These are phyloP conservation scores for Myiozetetes cayanensis DNA, from an alignment of 2,113 vertebrate genomes.

Conservation along the genomic window DNA sequence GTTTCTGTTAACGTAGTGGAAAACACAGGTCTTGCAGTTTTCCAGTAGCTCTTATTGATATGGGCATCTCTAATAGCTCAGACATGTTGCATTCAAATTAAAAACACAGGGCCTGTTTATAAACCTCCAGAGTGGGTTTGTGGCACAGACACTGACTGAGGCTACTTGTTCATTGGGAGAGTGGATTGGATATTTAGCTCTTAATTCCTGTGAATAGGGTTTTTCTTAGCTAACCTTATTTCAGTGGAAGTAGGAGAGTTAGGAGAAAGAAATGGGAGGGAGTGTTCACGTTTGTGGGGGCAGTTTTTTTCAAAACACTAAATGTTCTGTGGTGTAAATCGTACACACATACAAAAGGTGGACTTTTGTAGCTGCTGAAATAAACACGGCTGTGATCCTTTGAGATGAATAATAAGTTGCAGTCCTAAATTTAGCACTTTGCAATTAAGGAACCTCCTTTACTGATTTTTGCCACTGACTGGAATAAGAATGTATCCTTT, in stretches of 20 bases:
- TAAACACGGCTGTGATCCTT: background rate
- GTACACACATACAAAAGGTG: background rate
- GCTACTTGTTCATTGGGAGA: background rate
- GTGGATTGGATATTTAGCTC: background rate
- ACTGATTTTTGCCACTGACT: background rate
- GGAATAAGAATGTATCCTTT: background rate
- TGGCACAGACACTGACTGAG: background rate
- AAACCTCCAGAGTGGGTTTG: background rate
- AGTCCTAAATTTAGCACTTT: background rate
- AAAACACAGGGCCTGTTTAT: background rate
- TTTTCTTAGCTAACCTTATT: slow-evolving; percentile 11
- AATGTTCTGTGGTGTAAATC: background rate
- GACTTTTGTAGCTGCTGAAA: background rate
- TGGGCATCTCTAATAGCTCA: background rate
- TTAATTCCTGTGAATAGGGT: background rate
- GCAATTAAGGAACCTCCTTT: slow-evolving; percentile 10
- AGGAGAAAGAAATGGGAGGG: background rate
- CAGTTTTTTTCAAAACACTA: background rate
- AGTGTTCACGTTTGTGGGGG: background rate
- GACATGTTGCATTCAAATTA: background rate
- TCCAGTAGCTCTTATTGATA: background rate
- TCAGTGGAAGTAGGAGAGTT: background rate
- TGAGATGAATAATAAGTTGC: background rate
- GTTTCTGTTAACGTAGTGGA: background rate
- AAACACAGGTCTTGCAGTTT: background rate